A percentile compares a stretch with the other conserved stretches of the same genome.
These are phyloP conservation scores for Laothoe populi DNA, from an alignment of 2,888 invertebrate genomes.

Conservation along the genomic window DNA sequence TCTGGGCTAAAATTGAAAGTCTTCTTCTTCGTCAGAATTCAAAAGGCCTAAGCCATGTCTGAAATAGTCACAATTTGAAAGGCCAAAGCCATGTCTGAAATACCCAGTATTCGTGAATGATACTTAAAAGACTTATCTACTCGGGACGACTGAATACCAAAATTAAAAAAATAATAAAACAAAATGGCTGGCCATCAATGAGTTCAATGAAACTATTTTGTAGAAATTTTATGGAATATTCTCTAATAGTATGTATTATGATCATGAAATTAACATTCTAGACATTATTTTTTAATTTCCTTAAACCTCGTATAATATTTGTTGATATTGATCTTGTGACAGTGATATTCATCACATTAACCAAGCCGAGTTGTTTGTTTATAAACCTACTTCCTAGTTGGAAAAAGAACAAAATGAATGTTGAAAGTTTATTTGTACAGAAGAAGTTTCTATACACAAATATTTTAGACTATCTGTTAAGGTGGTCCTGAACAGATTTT, in stretches of 20 bases:
- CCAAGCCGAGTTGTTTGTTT: conserved; percentile 51
- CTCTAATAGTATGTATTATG: conserved; percentile 50
- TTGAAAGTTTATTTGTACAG: conserved; percentile 7
- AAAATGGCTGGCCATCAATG: conserved; percentile 69
- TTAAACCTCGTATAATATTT: conserved; percentile 32
- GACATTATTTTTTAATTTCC: conserved; percentile 17
- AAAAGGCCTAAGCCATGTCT: no score
- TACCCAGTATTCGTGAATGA: no score
- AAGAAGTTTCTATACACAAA: neutral
- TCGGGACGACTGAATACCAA: conserved; percentile 15
- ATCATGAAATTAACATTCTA: conserved; percentile 18
- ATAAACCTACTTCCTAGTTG: conserved; percentile 40
- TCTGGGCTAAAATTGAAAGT: no score
- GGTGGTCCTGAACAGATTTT: neutral
- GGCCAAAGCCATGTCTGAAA: no score
- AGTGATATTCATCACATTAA: conserved; percentile 27
- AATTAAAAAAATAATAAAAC: conserved; percentile 58
- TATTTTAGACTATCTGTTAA: neutral
- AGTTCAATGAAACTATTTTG: conserved; percentile 56
- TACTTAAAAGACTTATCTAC: conserved; percentile 12
- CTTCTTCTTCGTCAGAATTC: no score
- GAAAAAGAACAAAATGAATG: conserved; percentile 31
- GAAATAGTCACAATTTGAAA: no score
- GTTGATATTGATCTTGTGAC: conserved; percentile 31
- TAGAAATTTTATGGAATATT: conserved; percentile 54